Evolutionary conservation across 2,888 invertebrate genomes (phyloP).

Genomic region (Drosophila maculinotata): DNA sequence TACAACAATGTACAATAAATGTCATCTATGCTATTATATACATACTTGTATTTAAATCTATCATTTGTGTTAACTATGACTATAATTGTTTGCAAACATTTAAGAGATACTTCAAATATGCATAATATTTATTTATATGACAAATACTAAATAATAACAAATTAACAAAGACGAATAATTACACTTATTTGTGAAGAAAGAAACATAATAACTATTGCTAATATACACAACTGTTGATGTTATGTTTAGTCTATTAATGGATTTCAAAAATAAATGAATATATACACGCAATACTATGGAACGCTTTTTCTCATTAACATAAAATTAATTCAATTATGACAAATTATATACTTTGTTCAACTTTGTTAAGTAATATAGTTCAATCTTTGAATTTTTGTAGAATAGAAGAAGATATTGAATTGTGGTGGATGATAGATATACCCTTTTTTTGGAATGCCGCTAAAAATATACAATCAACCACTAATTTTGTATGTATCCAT

Average conservation of each 20-base stretch:
- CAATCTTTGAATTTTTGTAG: too few relatives aligned
- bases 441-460: too few relatives aligned
- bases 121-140: constrained; percentile 68
- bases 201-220: constrained; percentile 70
- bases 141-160: constrained; percentile 33
- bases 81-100: constrained; percentile 77
- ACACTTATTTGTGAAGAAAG: constrained; percentile 46
- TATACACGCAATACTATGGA: constrained; percentile 49
- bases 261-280: constrained; percentile 75
- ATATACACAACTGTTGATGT: constrained; percentile 83
- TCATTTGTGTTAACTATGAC: constrained; percentile 79
- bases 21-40: constrained; percentile 50
- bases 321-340: neutral
- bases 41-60: constrained; percentile 51
- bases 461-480: too few relatives aligned
- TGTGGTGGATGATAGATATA: too few relatives aligned
- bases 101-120: constrained; percentile 47
- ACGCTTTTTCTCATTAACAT: neutral
- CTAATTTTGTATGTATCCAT: too few relatives aligned
- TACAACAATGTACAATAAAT: constrained; percentile 58
- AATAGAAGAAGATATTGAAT: too few relatives aligned
- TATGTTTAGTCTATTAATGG: constrained; percentile 81
- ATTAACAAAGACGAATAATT: constrained; percentile 13
- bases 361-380: too few relatives aligned
- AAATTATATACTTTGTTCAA: too few relatives aligned